Conservation (phyloP, 2,888 invertebrate species). For the Agriotes lineatus region DNA sequence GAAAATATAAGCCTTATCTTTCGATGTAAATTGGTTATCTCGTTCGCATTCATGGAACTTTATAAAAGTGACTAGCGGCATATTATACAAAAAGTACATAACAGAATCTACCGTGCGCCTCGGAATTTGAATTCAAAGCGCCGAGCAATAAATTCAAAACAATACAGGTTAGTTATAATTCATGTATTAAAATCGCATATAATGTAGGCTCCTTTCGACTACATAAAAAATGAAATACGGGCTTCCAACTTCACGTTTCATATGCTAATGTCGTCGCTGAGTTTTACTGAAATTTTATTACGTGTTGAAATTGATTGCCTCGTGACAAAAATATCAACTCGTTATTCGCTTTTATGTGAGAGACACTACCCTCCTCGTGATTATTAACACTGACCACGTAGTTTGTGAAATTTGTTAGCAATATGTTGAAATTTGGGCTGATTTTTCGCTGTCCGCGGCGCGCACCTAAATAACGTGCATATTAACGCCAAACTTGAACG, state of each 20-base stretch:
- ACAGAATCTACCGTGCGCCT: too few species aligned
- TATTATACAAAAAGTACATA: too few species aligned
- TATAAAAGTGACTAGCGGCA: too few species aligned
- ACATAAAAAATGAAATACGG: constrained; percentile 43
- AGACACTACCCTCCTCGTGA: constrained; percentile 24
- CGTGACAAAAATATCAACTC: constrained; percentile 43
- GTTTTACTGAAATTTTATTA: constrained; percentile 43
- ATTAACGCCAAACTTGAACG: neutral
- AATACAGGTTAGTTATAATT: constrained; percentile 33
- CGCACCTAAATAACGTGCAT: neutral
- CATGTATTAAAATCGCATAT: constrained; percentile 34
- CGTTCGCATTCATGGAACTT: too few species aligned
- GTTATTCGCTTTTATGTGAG: constrained; percentile 34
- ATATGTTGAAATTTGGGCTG: constrained; percentile 5
- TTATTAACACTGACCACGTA: constrained; percentile 26
- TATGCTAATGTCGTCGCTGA: constrained; percentile 40
- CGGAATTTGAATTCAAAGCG: neutral
- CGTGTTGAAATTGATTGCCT: constrained; percentile 43
- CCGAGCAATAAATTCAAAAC: neutral
- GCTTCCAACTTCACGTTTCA: constrained; percentile 40
- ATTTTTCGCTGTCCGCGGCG: neutral
- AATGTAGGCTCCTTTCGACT: constrained; percentile 33
- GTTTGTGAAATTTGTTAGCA: constrained; percentile 2
- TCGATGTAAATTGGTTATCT: too few species aligned
- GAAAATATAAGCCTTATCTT: too few species aligned